Evolutionary conservation across 1,140 invertebrate genomes (phyloP).

Genomic region (Armadillidium nasatum): DNA sequence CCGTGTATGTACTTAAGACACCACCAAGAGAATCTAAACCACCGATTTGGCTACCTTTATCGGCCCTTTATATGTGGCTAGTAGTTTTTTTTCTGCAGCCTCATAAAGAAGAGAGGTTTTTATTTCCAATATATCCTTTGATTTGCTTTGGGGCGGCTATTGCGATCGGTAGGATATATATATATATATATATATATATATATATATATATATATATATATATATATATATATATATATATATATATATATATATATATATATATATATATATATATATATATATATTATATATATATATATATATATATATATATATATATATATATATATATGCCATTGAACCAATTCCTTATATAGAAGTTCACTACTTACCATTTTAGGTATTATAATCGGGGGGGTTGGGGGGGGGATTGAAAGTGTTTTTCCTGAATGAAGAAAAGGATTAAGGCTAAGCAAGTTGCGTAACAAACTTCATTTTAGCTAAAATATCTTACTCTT

Average conservation of each 20-base stretch:
- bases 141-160: slow-evolving; percentile 81
- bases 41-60: slow-evolving; percentile 45
- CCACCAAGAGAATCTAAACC: slow-evolving; percentile 59
- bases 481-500: no score
- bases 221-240: neutral
- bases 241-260: neutral
- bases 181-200: neutral
- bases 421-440: no score
- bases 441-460: no score
- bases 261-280: neutral
- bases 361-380: no score
- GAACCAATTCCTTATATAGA: no score
- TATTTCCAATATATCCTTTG: slow-evolving; percentile 65
- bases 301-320: neutral
- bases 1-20: slow-evolving; percentile 59
- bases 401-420: no score
- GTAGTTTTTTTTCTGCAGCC: slow-evolving; percentile 80
- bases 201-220: no score
- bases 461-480: no score
- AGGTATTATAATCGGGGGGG: no score
- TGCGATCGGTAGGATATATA: neutral
- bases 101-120: slow-evolving; percentile 58
- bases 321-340: neutral
- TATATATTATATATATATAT: neutral
- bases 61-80: slow-evolving; percentile 81